Evolutionary conservation across 1,140 invertebrate genomes (phyloP).

Genomic region (Antheraea pernyi): DNA sequence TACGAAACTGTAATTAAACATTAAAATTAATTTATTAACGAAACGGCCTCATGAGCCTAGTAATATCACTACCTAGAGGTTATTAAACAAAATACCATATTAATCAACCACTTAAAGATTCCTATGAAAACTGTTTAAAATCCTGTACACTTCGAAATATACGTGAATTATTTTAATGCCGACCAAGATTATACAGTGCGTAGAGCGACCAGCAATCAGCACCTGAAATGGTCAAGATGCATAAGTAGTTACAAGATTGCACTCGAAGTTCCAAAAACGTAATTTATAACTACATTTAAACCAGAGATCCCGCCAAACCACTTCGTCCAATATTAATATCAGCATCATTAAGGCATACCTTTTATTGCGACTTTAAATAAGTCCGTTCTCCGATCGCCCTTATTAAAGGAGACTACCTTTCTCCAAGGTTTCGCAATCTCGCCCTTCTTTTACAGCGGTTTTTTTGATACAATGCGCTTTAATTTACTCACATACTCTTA

Average conservation of each 20-base stretch:
- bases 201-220: background rate
- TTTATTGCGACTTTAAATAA: constrained; percentile 78
- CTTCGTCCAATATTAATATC: constrained; percentile 72
- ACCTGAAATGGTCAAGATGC: constrained; percentile 8
- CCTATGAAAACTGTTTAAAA: background rate
- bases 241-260: constrained; percentile 1
- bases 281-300: constrained; percentile 75
- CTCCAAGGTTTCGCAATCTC: constrained; percentile 69
- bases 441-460: constrained; percentile 66
- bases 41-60: too few relatives aligned
- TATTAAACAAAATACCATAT: too few relatives aligned
- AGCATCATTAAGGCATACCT: constrained; percentile 77
- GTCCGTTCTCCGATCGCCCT: constrained; percentile 67
- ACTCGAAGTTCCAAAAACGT: constrained; percentile 54
- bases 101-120: too few relatives aligned
- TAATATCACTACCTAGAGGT: too few relatives aligned
- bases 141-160: background rate
- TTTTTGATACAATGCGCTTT: constrained; percentile 41
- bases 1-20: too few relatives aligned
- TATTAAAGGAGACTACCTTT: constrained; percentile 73
- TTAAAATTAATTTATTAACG: too few relatives aligned
- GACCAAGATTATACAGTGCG: background rate
- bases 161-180: background rate
- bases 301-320: constrained; percentile 53
- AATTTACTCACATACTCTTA: constrained; percentile 35